Evolutionary conservation across 2,888 invertebrate genomes (phyloP).

Genomic region (Mythimna ferrago): DNA sequence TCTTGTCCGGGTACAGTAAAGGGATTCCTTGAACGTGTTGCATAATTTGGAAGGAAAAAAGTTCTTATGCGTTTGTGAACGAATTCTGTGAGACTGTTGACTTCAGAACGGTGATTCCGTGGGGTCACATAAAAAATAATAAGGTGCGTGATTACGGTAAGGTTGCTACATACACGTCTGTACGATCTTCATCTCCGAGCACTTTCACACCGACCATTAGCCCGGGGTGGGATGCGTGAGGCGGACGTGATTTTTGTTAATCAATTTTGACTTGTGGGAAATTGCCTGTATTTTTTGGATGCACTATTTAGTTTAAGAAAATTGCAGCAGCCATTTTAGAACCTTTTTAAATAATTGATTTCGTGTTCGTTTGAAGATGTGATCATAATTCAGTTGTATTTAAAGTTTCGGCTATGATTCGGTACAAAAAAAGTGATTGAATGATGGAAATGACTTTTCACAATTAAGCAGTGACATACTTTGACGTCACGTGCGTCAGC

Average conservation of each 20-base stretch:
- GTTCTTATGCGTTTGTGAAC: conserved; percentile 32
- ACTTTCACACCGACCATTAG: conserved; percentile 81
- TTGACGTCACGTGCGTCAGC: conserved; percentile 37
- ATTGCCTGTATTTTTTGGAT: conserved; percentile 25
- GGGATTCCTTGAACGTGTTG: conserved; percentile 49
- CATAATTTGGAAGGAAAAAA: conserved; percentile 46
- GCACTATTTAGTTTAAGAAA: conserved; percentile 20
- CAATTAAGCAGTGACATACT: conserved; percentile 34
- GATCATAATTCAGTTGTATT: conserved; percentile 7
- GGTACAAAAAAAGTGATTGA: conserved; percentile 19
- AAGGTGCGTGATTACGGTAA: conserved; percentile 83
- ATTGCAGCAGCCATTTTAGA: conserved; percentile 3
- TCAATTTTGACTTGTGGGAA: conserved; percentile 55
- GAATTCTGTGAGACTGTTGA: conserved; percentile 45
- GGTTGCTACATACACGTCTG: conserved; percentile 67
- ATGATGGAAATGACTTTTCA: conserved; percentile 38
- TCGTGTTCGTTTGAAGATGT: not conserved
- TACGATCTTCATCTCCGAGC: conserved; percentile 80
- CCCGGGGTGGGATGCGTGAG: conserved; percentile 63
- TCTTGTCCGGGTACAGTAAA: conserved; percentile 45
- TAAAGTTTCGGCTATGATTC: not conserved
- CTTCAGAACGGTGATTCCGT: conserved; percentile 67
- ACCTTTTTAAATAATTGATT: not conserved
- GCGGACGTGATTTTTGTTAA: conserved; percentile 74
- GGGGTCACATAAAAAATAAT: conserved; percentile 89